Evolutionary conservation across 2,113 vertebrate genomes (phyloP).

Genomic region (Prochilodus magdalenae): DNA sequence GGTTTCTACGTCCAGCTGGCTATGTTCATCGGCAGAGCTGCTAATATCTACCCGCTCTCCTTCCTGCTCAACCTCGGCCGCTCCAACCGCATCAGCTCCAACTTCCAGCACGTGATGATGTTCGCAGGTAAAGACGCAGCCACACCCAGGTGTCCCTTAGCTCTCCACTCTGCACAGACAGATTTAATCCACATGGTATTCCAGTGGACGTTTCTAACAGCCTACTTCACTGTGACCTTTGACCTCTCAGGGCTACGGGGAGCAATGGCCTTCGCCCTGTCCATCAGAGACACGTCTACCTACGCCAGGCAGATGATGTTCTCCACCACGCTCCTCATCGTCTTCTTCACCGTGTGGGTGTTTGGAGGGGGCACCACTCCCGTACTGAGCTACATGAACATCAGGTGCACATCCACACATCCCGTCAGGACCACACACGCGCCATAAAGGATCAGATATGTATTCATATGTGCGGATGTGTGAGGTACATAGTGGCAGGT

Average conservation of each 20-base stretch:
- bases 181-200: too few species aligned
- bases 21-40: conserved; percentile 93
- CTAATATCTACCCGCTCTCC: conserved; percentile 96
- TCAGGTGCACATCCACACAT: conserved; percentile 75
- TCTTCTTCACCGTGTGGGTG: conserved; percentile 97
- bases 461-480: too few species aligned
- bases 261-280: conserved; percentile 95
- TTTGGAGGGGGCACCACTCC: conserved; percentile 93
- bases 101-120: conserved; percentile 99
- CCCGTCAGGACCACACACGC: neutral
- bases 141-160: too few species aligned
- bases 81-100: conserved; percentile 90
- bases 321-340: conserved; percentile 93
- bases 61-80: conserved; percentile 95
- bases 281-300: conserved; percentile 93
- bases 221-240: neutral
- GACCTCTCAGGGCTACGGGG: conserved; percentile 87
- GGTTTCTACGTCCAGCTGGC: conserved; percentile 79
- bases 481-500: too few species aligned
- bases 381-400: conserved; percentile 92
- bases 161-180: too few species aligned
- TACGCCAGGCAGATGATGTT: conserved; percentile 98
- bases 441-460: too few species aligned
- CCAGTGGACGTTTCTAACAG: too few species aligned
- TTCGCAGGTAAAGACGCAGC: conserved; percentile 85